These are phyloP conservation scores for Halocynthia roretzi DNA, from an alignment of 23 tunicate species.

Conservation along the genomic window DNA sequence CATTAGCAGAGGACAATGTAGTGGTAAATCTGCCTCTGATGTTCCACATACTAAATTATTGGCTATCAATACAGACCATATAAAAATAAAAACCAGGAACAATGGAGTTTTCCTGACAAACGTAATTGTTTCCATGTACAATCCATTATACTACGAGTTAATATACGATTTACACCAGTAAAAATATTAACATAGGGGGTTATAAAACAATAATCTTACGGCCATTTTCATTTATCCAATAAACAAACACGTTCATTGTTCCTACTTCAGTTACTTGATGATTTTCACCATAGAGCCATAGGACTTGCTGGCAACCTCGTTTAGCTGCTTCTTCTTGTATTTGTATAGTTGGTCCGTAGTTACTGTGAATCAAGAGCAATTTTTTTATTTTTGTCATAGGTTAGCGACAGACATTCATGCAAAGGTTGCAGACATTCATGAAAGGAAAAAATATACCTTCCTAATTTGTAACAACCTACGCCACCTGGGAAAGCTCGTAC, in stretches of 20 bases:
- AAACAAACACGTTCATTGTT: conserved; percentile 90
- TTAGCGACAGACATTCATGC: background rate
- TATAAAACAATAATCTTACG: conserved; percentile 20
- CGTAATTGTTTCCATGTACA: no score
- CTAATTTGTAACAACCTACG: conserved; percentile 86
- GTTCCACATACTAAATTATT: no score
- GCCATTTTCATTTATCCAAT: conserved; percentile 97
- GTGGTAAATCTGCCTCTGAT: no score
- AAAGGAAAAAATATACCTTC: conserved; percentile 45
- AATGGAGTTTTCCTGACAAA: no score
- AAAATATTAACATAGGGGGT: no score
- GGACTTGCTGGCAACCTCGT: conserved; percentile 89
- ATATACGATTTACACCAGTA: no score
- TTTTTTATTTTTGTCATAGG: background rate
- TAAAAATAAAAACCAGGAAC: no score
- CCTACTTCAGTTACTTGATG: conserved; percentile 99
- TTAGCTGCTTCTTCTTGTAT: conserved; percentile 73
- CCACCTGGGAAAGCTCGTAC: conserved; percentile 93
- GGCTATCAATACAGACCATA: no score
- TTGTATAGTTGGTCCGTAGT: conserved; percentile 89
- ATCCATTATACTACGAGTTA: no score
- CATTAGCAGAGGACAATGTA: no score
- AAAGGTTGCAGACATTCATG: background rate
- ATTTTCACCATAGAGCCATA: conserved; percentile 82
- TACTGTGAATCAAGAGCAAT: conserved; percentile 27